A percentile compares a stretch with the other conserved stretches of the same genome.
Evolutionary conservation across 2,888 invertebrate genomes (phyloP).

Genomic region (Amphipoea oculea): DNA sequence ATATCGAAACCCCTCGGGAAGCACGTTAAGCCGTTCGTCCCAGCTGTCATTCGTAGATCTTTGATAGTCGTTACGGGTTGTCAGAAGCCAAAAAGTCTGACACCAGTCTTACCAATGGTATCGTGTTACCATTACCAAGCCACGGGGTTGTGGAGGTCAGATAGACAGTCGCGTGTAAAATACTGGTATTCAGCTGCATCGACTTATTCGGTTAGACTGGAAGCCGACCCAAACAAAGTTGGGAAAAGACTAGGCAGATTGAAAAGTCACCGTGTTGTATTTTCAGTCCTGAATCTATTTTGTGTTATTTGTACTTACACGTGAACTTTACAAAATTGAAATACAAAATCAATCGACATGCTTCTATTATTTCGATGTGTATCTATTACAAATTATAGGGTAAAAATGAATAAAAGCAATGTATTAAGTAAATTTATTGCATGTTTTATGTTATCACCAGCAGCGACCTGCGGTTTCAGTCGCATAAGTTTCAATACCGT

Average conservation of each 20-base stretch:
- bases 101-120: neutral
- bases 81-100: neutral
- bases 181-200: neutral
- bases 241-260: no score
- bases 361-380: conserved; percentile 3
- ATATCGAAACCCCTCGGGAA: neutral
- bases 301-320: neutral
- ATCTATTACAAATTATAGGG: conserved; percentile 32
- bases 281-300: conserved; percentile 6
- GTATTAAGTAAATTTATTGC: conserved; percentile 27
- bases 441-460: conserved; percentile 17
- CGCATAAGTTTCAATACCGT: no score
- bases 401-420: conserved; percentile 24
- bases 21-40: neutral
- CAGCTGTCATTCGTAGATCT: neutral
- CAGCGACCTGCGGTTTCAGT: no score
- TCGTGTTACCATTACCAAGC: neutral
- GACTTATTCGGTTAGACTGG: neutral
- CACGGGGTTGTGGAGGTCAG: neutral
- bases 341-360: conserved; percentile 2
- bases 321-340: neutral
- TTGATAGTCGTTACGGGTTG: neutral
- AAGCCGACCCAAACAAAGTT: neutral
- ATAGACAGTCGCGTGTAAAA: neutral
- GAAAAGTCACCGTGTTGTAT: neutral